Base-by-base conservation (phyloP, 2,888 invertebrate genomes). In the Campaea margaritaria region DNA sequence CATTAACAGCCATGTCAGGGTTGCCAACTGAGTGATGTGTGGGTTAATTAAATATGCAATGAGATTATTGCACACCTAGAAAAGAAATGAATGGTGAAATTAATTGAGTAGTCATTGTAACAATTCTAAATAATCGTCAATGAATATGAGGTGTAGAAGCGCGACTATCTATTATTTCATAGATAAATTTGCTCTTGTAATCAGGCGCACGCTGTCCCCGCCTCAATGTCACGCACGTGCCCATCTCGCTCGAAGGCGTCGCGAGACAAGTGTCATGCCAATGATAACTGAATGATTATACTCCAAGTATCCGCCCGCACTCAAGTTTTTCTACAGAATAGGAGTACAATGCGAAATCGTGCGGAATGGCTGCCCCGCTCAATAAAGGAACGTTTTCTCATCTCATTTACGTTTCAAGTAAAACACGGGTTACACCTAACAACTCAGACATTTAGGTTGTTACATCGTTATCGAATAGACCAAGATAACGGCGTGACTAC, bases 401-500 rank as follows among this genome's bases (percentile, higher is more conserved):
- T 48, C 15, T 31, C 13, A 41, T 51, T 58, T 39, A 51, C 31
- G 27, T 41, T 13, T 10, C 42, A 56, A 45, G 39, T 44, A 44
- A 14, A 28, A 2, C 46, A 38, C 27, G 21, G 64, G 42, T 21
- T 44, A 57, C 36, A 48, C 65, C 68, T 63, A 65, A 62, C 62
- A 67, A 66, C 65, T 41, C 49, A 74, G 4, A 31, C 31, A 31
- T 9, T 31, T 31, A 7, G 9, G 7, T 75, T 76, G 14, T 70
- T 76, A 72, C 58, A 65, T 73, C 79, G 81, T 82, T 87, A 89
- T 83, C 86, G 82, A 83, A 88, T 83, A 83, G 79, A 83, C 78
- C 73, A 79, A 85, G 90, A 90, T 91, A 91, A 91, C 88, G 83
- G 85, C 86, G 77, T 83, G 85, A 85, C 86, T 83, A 89, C 83